A percentile compares a stretch with the other conserved stretches of the same genome.
These are phyloP conservation scores for Pyrocephalus nanus DNA, from an alignment of 2,797 vertebrate species.

Conservation along the genomic window DNA sequence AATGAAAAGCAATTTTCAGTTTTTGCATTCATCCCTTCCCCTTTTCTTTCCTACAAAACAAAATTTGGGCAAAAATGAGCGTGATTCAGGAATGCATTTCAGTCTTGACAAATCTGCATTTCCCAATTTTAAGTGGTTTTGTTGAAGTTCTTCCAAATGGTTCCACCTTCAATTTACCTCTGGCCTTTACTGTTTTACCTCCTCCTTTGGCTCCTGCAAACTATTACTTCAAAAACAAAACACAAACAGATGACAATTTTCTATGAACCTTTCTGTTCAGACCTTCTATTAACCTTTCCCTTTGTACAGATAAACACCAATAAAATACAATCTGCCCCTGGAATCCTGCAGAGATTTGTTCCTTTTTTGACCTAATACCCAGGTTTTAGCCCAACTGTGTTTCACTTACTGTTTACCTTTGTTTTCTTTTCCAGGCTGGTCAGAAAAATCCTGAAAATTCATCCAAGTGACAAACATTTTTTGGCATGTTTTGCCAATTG, in stretches of 20 bases:
- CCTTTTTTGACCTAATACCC: constrained; percentile 34
- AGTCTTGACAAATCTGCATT: background rate
- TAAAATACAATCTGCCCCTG: constrained; percentile 34
- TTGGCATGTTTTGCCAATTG: background rate
- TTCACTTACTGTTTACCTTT: constrained; percentile 23
- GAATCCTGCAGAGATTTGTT: constrained; percentile 53
- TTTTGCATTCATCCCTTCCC: background rate
- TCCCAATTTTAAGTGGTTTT: background rate
- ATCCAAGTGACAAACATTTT: background rate
- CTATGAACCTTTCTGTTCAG: constrained; percentile 43
- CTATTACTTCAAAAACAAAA: constrained; percentile 56
- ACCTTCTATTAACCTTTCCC: constrained; percentile 64
- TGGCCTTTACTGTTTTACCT: constrained; percentile 29
- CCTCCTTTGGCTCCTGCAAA: constrained; percentile 36
- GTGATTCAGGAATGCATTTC: background rate
- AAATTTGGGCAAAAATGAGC: background rate
- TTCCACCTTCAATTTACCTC: constrained; percentile 46
- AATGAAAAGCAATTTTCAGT: background rate
- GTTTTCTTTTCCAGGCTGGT: background rate
- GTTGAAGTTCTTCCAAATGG: background rate
- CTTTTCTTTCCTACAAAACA: background rate
- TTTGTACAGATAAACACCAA: constrained; percentile 60
- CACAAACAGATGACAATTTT: constrained; percentile 54
- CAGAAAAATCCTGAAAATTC: background rate
- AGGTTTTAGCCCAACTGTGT: background rate